These are phyloP conservation scores for Neodiprion fabricii DNA, from an alignment of 1,140 invertebrate genomes.

Conservation along the genomic window DNA sequence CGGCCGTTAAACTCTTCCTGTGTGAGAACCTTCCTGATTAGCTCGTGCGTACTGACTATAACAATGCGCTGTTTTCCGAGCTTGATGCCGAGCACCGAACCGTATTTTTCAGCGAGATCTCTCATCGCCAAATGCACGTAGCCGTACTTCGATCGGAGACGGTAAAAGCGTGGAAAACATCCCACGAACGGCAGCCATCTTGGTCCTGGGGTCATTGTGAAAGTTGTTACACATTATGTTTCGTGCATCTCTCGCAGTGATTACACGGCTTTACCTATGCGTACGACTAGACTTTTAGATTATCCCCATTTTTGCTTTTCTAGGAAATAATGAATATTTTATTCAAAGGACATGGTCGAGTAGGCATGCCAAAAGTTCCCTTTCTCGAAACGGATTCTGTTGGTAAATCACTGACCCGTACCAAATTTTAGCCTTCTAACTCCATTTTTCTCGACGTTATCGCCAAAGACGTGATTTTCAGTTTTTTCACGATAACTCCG, in stretches of 20 bases:
- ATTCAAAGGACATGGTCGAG: background rate
- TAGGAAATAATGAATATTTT: slow-evolving; percentile 1
- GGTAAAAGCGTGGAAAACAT: slow-evolving; percentile 44
- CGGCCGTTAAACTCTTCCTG: slow-evolving; percentile 73
- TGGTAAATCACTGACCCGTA: too few species aligned
- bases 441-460: too few species aligned
- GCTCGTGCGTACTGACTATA: slow-evolving; percentile 66
- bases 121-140: slow-evolving; percentile 54
- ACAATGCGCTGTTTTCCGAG: slow-evolving; percentile 68
- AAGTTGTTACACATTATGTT: background rate
- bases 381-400: background rate
- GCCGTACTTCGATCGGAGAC: slow-evolving; percentile 37
- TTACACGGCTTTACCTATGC: too few species aligned
- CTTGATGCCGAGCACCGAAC: slow-evolving; percentile 60
- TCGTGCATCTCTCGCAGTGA: background rate
- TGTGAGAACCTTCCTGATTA: slow-evolving; percentile 66
- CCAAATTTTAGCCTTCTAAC: too few species aligned
- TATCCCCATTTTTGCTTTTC: too few species aligned
- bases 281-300: too few species aligned
- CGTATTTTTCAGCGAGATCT: slow-evolving; percentile 46
- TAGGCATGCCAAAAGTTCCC: background rate
- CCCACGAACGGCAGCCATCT: slow-evolving; percentile 59
- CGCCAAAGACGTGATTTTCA: too few species aligned
- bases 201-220: slow-evolving; percentile 49
- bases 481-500: too few species aligned